Conservation (phyloP, 2,797 vertebrate species). For the Notamacropus eugenii region DNA sequence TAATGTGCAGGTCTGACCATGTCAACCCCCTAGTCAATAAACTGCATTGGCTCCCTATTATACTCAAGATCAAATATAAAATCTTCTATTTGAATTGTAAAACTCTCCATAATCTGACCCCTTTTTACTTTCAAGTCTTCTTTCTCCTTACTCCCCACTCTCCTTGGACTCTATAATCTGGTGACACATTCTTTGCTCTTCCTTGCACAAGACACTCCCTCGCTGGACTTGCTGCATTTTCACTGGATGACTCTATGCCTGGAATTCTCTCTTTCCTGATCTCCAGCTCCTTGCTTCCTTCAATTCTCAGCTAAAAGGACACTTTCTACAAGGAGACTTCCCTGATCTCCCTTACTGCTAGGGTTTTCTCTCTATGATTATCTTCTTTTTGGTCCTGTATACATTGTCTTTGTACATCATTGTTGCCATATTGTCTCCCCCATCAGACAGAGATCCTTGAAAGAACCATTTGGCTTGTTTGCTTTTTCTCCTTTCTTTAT, state of each 20-base stretch:
- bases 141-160: neutral
- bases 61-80: neutral
- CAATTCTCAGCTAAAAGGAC: neutral
- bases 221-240: neutral
- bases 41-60: neutral
- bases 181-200: neutral
- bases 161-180: neutral
- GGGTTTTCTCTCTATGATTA: neutral
- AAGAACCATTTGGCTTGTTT: neutral
- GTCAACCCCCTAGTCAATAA: neutral
- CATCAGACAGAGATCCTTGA: neutral
- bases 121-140: neutral
- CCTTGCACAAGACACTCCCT: neutral
- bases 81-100: neutral
- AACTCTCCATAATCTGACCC: neutral
- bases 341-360: neutral
- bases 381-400: neutral
- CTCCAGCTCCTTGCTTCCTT: neutral
- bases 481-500: neutral
- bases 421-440: neutral
- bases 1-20: neutral
- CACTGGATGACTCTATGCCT: neutral
- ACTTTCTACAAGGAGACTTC: neutral
- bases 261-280: neutral
- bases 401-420: neutral